phyloP scores from a whole-genome alignment of 2,797 vertebrate genomes.

The Epinephelus awoara region DNA sequence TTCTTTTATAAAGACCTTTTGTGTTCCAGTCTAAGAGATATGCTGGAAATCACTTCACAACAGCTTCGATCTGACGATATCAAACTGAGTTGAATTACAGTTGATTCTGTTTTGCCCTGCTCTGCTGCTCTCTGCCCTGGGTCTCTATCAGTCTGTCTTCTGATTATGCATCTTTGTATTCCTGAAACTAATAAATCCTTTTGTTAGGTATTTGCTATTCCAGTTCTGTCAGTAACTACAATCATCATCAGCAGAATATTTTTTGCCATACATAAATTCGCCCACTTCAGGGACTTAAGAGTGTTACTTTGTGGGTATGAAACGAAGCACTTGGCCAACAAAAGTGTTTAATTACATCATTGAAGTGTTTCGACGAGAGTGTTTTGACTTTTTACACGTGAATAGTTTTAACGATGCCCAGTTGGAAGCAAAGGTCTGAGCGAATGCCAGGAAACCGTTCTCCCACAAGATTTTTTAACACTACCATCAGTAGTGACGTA shows the following conservation, averaged over 20 bases:
- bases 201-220: not conserved
- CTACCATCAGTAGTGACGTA: conserved; percentile 1
- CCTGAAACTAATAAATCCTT: not conserved
- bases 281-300: conserved; percentile 21
- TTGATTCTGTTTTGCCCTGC: not conserved
- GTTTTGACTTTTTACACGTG: conserved; percentile 35
- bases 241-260: not conserved
- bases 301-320: conserved; percentile 1
- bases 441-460: conserved; percentile 33
- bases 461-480: conserved; percentile 24
- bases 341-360: conserved; percentile 38
- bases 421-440: conserved; percentile 22
- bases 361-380: conserved; percentile 27
- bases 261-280: not conserved
- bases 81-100: conserved; percentile 21
- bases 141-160: not conserved
- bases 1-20: not conserved
- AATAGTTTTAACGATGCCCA: conserved; percentile 27
- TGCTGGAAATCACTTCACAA: not conserved
- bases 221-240: not conserved
- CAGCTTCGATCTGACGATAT: conserved; percentile 10
- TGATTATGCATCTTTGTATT: not conserved
- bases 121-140: conserved; percentile 15
- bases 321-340: conserved; percentile 16
- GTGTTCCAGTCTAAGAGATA: not conserved